Conservation (phyloP, 1,140 invertebrate species). For the Drosophila pandora region DNA sequence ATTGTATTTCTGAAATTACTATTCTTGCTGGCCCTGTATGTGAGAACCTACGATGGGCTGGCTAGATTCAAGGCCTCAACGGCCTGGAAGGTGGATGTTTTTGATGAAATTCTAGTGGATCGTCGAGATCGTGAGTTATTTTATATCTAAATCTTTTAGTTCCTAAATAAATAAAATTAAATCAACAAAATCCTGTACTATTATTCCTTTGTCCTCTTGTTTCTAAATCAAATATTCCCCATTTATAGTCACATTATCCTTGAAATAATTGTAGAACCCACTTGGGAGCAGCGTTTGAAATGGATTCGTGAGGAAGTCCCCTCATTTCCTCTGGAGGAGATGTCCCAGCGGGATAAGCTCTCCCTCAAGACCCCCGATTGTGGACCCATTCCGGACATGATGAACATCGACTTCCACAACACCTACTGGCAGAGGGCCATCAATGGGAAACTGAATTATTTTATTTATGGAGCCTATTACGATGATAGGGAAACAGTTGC, state of each 20-base stretch:
- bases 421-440: constrained; percentile 90
- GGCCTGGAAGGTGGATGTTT: constrained; percentile 14
- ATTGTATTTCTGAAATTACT: constrained; percentile 54
- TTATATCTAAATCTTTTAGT: too few relatives aligned
- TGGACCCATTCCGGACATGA: constrained; percentile 32
- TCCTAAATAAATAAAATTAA: too few relatives aligned
- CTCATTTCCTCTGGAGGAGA: constrained; percentile 60
- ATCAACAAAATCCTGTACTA: too few relatives aligned
- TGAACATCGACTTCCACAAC: constrained; percentile 64
- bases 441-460: constrained; percentile 91
- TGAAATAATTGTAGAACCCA: constrained; percentile 33
- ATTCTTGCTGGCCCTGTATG: constrained; percentile 39
- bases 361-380: constrained; percentile 15
- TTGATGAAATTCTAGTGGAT: constrained; percentile 53
- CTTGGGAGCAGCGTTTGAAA: constrained; percentile 35
- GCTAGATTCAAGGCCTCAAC: background rate
- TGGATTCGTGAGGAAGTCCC: constrained; percentile 60
- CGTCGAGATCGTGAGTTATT: constrained; percentile 31
- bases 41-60: constrained; percentile 8
- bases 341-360: background rate
- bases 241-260: too few relatives aligned
- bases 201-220: background rate
- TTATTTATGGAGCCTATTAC: constrained; percentile 94
- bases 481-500: constrained; percentile 89
- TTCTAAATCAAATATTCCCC: background rate